Base-by-base conservation (phyloP, 2,888 invertebrate genomes). In the Notocelia uddmanniana region DNA sequence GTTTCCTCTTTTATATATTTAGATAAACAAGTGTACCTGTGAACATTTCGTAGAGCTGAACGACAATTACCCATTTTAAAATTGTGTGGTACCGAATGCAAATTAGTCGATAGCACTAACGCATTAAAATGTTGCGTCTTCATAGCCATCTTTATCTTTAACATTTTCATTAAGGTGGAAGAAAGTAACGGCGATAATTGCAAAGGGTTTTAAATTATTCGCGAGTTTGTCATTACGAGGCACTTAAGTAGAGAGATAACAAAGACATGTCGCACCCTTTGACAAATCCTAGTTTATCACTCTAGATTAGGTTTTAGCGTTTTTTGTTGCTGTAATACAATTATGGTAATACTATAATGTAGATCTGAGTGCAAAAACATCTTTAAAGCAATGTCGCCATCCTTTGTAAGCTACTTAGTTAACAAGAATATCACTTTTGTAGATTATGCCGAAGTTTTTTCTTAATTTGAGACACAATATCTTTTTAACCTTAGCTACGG, bases 61-160 rank as follows among this genome's bases (percentile, higher is more conserved):
- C 15, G 41, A 5, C 41, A 41, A 41, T 41, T 15, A 41, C 41
- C 15, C 15, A 15, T 15, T 26, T 23, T 26, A 26, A n/a, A 41
- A 60, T 59, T 41, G n/a, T 21, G 21, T 9, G 58, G 41, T 31
- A 58, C 26, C 18, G 18, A 62, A 48, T 48, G 48, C 26, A 62
- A 26, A 50, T 62, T 50, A 18, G 18, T n/a, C 26, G 48, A 19
- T 62, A 48, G 23, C 62, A 62, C 50, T 50, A 31, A 50, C 48
- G 13, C 10, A 18, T 50, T 50, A 50, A 58, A 37, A 60, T 8
- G 41, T 41, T 3, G 15, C 59, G 37, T 21, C 41, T 23, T 13
- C 34, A 41, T 41, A 41, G 15, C 41, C 21, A 41, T 23, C 0
- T 34, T 34, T 64, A 64, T 64, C 31, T 64, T 34, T 37, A 15